Evolutionary conservation across 2,888 invertebrate species (phyloP).

Genomic region (Cerastis leucographa): DNA sequence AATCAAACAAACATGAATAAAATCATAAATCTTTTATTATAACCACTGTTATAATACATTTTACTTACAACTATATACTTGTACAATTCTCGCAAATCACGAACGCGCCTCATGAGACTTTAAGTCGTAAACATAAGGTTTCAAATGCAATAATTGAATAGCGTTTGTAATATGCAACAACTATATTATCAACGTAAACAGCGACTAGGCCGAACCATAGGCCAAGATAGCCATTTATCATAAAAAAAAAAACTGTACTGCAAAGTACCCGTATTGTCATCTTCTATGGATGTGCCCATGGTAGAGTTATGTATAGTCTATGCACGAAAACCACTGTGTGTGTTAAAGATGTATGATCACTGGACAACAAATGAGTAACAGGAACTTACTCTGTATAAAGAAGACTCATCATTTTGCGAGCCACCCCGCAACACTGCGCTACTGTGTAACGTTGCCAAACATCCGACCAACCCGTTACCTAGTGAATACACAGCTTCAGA

Average conservation of each 20-base stretch:
- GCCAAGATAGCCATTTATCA: slow-evolving; percentile 1
- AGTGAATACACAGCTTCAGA: slow-evolving; percentile 14
- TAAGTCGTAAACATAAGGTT: slow-evolving; percentile 18
- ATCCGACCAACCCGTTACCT: not conserved
- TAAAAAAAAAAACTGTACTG: slow-evolving; percentile 35
- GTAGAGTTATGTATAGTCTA: not conserved
- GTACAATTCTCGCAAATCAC: slow-evolving; percentile 26
- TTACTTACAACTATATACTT: slow-evolving; percentile 56
- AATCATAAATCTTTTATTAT: slow-evolving; percentile 63
- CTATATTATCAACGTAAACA: slow-evolving; percentile 19
- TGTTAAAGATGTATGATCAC: not conserved
- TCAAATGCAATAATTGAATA: slow-evolving; percentile 6
- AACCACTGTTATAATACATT: slow-evolving; percentile 57
- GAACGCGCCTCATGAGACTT: slow-evolving; percentile 1
- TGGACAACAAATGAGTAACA: not conserved
- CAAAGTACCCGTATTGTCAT: slow-evolving; percentile 35
- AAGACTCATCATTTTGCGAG: not conserved
- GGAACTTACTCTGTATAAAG: not conserved
- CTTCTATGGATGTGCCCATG: not conserved
- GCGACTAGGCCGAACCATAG: slow-evolving; percentile 46
- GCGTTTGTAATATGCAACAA: slow-evolving; percentile 21
- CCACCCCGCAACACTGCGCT: not conserved
- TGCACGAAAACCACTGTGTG: not conserved
- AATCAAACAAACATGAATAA: slow-evolving; percentile 15
- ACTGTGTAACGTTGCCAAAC: not conserved